A percentile compares a stretch with the other conserved stretches of the same genome.
These are phyloP conservation scores for Notodonta dromedarius DNA, from an alignment of 2,888 invertebrate genomes.

Conservation along the genomic window DNA sequence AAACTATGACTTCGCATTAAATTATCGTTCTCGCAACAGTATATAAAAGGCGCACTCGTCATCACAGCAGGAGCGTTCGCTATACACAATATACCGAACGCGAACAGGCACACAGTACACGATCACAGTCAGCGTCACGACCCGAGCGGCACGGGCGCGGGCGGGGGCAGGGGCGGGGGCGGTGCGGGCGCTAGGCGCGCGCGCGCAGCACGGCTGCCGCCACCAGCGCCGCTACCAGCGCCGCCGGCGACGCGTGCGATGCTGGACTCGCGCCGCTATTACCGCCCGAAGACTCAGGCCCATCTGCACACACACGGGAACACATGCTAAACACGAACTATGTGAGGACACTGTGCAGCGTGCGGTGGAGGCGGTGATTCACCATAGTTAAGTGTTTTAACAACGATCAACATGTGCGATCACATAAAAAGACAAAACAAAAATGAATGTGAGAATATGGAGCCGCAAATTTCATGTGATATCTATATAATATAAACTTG, in stretches of 20 bases:
- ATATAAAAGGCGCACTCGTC: conserved; percentile 73
- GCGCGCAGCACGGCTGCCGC: conserved; percentile 36
- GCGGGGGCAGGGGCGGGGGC: conserved; percentile 5
- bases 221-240: conserved; percentile 28
- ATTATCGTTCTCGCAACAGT: conserved; percentile 77
- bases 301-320: conserved; percentile 44
- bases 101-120: conserved; percentile 68
- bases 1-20: conserved; percentile 84
- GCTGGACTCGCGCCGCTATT: conserved; percentile 35
- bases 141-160: conserved; percentile 27
- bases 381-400: conserved; percentile 17
- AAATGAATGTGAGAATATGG: conserved; percentile 28
- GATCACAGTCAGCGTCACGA: conserved; percentile 78
- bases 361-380: conserved; percentile 22
- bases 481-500: background rate
- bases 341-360: conserved; percentile 21
- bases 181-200: conserved; percentile 21
- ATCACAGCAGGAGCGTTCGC: conserved; percentile 74
- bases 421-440: conserved; percentile 33
- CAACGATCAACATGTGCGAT: conserved; percentile 30
- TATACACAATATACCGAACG: conserved; percentile 77
- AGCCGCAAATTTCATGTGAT: conserved; percentile 11
- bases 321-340: conserved; percentile 33
- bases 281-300: conserved; percentile 46
- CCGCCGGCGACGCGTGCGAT: conserved; percentile 22